phyloP scores from a whole-genome alignment of 2,113 vertebrate genomes.

The Pheucticus melanocephalus region DNA sequence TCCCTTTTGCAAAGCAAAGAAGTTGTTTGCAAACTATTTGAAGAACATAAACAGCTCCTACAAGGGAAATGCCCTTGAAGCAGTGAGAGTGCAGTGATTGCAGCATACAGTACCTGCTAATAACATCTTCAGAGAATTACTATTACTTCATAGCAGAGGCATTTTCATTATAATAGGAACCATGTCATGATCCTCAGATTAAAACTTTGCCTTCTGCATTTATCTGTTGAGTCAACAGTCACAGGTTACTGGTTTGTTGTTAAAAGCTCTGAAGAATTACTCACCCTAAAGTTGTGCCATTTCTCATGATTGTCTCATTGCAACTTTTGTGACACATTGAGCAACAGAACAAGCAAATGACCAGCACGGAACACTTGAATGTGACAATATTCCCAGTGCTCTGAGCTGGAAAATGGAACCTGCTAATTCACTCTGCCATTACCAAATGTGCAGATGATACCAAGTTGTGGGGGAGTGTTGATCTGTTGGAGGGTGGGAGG shows the following conservation, averaged over 20 bases:
- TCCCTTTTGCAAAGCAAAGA: not conserved
- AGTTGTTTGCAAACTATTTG: not conserved
- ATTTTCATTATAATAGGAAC: not conserved
- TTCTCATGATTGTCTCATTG: not conserved
- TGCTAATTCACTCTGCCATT: not conserved
- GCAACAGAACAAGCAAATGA: not conserved
- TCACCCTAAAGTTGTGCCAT: not conserved
- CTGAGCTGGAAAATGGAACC: not conserved
- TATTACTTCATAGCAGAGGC: not conserved
- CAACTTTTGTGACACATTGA: not conserved
- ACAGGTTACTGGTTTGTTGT: not conserved
- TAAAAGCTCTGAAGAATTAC: conserved; percentile 1
- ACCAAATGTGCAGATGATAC: not conserved
- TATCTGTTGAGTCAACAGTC: not conserved
- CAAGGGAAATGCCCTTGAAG: conserved; percentile 18
- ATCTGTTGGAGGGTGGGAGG: not conserved
- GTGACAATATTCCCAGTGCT: not conserved
- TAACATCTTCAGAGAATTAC: not conserved
- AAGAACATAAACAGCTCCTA: not conserved
- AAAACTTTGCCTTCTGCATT: not conserved
- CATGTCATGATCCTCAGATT: not conserved
- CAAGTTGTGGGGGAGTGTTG: not conserved
- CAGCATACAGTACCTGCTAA: not conserved
- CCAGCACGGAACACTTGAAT: not conserved
- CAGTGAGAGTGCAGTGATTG: not conserved